Conservation (phyloP, 92 coral and sea anemone species). For the Zoanthus gigantus region DNA sequence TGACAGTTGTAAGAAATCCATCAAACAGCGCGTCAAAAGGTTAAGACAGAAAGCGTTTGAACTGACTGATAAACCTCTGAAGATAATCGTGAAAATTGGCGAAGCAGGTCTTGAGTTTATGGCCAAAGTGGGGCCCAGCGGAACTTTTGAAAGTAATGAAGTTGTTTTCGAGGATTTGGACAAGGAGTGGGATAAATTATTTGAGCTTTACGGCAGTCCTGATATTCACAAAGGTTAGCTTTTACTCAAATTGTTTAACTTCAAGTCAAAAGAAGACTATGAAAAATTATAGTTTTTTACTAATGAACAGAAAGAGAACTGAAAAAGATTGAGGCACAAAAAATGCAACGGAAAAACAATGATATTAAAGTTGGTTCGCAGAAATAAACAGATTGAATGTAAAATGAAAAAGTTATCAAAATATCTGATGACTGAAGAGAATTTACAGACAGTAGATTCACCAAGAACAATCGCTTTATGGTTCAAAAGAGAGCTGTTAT, state of each 20-base stretch:
- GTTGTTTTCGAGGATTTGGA: conserved; percentile 82
- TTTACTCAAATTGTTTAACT: neutral
- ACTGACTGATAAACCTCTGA: conserved; percentile 85
- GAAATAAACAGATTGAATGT: too few species aligned
- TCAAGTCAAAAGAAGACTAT: neutral
- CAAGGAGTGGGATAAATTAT: conserved; percentile 85
- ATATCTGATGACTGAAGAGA: too few species aligned
- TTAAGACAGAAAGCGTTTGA: conserved; percentile 82
- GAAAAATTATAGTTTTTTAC: too few species aligned
- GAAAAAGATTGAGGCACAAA: too few species aligned
- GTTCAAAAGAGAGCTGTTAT: neutral
- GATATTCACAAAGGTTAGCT: neutral
- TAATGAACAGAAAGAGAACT: too few species aligned
- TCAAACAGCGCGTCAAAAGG: conserved; percentile 73
- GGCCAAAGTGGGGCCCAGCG: conserved; percentile 80
- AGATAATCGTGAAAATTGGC: conserved; percentile 82
- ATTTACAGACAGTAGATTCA: too few species aligned
- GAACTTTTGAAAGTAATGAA: conserved; percentile 82
- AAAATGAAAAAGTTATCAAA: too few species aligned
- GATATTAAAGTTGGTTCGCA: too few species aligned
- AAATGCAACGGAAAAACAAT: too few species aligned
- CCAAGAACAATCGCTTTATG: too few species aligned
- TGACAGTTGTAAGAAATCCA: conserved; percentile 67
- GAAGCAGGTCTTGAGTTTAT: conserved; percentile 90
- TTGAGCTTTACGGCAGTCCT: conserved; percentile 58